Evolutionary conservation across 2,888 invertebrate genomes (phyloP), one percentile per base, ranked within the genome.

Genomic region (Fabriciana adippe): DNA sequence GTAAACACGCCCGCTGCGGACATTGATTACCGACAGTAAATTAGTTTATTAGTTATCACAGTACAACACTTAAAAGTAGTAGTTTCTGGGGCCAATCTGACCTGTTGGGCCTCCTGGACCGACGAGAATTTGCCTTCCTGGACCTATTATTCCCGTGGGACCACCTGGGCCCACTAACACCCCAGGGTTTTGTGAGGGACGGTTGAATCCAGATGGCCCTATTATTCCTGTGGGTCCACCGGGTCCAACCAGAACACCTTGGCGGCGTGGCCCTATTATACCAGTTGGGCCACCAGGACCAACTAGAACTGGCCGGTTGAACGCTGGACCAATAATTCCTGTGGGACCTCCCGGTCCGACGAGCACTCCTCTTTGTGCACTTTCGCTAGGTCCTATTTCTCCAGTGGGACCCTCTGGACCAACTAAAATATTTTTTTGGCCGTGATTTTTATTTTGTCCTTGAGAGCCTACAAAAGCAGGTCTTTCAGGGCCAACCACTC

Each of bases 351-450:
- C 73, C 6, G 89, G 89, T 18, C 89, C 89, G 2, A 85, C 83
- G 18, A 89, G 74, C 31, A 89, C 67, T 35, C 72, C 73, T 59
- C 72, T 69, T 61, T 73, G 73, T 14, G 73, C 73, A 21, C 72
- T 53, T 60, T 66, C 73, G 47, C 72, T 73, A 8, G 82, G 85
- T 47, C 88, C 90, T 56, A 90, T 81, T 26, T 87, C 79, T 51
- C 92, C 92, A 0, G 92, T 92, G 2, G 93, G 93, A n/a, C 94
- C 94, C 0, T 86, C 87, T 1, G 92, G 92, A 14, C 91, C 90
- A 0, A 87, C 86, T 15, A 91, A 77, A 54, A 93, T 50, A 6
- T 71, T 66, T 41, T 48, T 48, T n/a, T 51, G 6, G 14, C 55
- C 51, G 13, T 15, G 50, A n/a, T 68, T 48, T 16, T 68, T 53